Evolutionary conservation across 2,113 vertebrate genomes (phyloP), one percentile per base, ranked within the genome.

Genomic region (Acinonyx jubatus): DNA sequence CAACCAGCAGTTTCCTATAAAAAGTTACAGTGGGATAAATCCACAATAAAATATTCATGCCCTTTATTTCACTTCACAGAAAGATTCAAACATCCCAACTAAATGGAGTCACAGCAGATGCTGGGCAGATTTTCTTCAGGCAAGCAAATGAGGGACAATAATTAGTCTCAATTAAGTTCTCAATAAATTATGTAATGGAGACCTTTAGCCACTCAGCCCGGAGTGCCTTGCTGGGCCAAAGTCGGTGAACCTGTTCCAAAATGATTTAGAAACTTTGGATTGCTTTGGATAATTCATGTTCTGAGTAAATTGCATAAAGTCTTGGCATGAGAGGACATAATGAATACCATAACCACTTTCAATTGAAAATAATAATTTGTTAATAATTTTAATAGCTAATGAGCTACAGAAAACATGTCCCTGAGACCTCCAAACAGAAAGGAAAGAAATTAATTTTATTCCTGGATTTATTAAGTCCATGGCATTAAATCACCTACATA

Each of bases 91-190:
- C 96, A 96, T 96, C 95, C 83, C 81, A 57, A 95, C 21, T 52
- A 10, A 96, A 78, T 27, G 88, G 78, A 96, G 82, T 78, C 95
- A 84, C 19, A 10, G 89, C 98, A 98, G 98, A 97, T 98, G 98
- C 94, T 14, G 87, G 95, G 88, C 98, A 98, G 95, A 98, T 98
- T 97, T 95, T 96, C 68, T 36, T 63, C 52, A 73, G 93, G 96
- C 81, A 88, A 81, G 94, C n/a, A 5, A 89, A 81, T 0, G 84
- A 97, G 93, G 97, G 96, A 96, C 89, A 97, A 76, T 78, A 97
- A 98, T 98, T 98, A 98, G 89, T 79, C 88, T 96, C 96, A 95
- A 98, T 91, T 96, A 97, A 97, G 83, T 97, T 91, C 94, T 87
- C 92, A 97, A 96, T 95, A 93, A 97, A 97, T 97, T 97, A 97